Conservation (phyloP, 2,888 invertebrate genomes). For the Ariolimax columbianus region DNA sequence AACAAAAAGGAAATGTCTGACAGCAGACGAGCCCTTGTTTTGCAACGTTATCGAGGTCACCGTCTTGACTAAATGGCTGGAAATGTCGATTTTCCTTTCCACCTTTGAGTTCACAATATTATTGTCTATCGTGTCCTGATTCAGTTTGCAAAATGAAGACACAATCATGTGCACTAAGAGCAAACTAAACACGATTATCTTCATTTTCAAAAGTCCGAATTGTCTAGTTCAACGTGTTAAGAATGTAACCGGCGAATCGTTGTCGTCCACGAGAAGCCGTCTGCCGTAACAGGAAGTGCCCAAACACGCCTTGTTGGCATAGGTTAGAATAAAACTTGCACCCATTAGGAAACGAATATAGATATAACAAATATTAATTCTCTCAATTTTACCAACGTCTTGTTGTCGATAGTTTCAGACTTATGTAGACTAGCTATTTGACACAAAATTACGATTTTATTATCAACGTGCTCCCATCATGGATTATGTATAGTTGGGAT, state of each 20-base stretch:
- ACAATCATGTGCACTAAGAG: slow-evolving; percentile 30
- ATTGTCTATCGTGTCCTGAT: slow-evolving; percentile 67
- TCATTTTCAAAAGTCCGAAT: slow-evolving; percentile 24
- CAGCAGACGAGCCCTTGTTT: slow-evolving; percentile 87
- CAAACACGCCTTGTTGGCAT: slow-evolving; percentile 42
- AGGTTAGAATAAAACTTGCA: background rate
- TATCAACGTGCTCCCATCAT: too few relatives aligned
- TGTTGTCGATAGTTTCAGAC: too few relatives aligned
- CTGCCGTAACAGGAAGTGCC: slow-evolving; percentile 32
- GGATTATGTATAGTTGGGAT: too few relatives aligned
- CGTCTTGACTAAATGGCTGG: slow-evolving; percentile 92
- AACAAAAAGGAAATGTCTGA: slow-evolving; percentile 85
- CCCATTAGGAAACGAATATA: background rate
- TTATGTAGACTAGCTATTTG: too few relatives aligned
- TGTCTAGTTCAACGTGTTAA: slow-evolving; percentile 5
- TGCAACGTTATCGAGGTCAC: slow-evolving; percentile 88
- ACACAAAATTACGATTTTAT: too few relatives aligned
- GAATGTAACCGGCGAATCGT: slow-evolving; percentile 44
- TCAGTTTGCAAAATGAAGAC: slow-evolving; percentile 59
- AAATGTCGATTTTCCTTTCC: slow-evolving; percentile 90
- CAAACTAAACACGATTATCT: background rate
- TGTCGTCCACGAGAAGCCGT: slow-evolving; percentile 48
- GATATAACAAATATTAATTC: too few relatives aligned
- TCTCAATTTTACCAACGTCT: too few relatives aligned
- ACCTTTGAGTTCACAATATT: slow-evolving; percentile 83